Conservation (phyloP, 2,113 vertebrate genomes). For the Nycticorax nycticorax region DNA sequence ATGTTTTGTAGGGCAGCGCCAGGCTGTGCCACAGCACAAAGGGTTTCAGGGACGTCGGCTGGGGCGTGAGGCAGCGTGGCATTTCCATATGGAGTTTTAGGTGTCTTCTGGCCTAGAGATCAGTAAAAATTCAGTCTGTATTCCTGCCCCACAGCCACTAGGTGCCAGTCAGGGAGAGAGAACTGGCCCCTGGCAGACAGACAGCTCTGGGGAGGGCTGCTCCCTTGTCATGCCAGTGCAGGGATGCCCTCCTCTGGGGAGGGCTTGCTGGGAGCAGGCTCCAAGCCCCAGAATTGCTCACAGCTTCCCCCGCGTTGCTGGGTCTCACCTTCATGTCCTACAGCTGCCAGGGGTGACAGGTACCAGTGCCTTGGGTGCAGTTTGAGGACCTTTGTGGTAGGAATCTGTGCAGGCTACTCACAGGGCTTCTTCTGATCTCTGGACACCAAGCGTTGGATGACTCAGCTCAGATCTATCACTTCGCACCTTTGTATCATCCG, state of each 20-base stretch:
- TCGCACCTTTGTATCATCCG: not conserved
- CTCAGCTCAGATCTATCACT: not conserved
- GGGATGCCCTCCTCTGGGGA: not conserved
- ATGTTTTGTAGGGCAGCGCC: not conserved
- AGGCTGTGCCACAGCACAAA: not conserved
- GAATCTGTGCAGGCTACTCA: not conserved
- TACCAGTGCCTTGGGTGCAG: not conserved
- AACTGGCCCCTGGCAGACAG: not conserved
- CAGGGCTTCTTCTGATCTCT: not conserved
- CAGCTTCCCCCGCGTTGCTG: accelerated
- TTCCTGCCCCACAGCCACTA: constrained; percentile 14
- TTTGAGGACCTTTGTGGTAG: not conserved
- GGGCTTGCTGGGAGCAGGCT: not conserved
- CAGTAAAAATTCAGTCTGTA: not conserved
- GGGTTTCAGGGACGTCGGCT: not conserved
- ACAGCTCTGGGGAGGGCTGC: not conserved
- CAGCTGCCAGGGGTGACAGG: not conserved
- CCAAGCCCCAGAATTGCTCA: not conserved
- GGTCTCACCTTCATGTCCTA: not conserved
- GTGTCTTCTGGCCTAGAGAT: not conserved
- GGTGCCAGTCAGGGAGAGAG: not conserved
- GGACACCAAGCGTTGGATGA: not conserved
- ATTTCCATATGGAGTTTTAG: not conserved
- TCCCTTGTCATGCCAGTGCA: not conserved
- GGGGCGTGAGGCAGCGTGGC: not conserved